These are phyloP conservation scores for Eulithis testata DNA, from an alignment of 2,888 invertebrate genomes.

Conservation along the genomic window DNA sequence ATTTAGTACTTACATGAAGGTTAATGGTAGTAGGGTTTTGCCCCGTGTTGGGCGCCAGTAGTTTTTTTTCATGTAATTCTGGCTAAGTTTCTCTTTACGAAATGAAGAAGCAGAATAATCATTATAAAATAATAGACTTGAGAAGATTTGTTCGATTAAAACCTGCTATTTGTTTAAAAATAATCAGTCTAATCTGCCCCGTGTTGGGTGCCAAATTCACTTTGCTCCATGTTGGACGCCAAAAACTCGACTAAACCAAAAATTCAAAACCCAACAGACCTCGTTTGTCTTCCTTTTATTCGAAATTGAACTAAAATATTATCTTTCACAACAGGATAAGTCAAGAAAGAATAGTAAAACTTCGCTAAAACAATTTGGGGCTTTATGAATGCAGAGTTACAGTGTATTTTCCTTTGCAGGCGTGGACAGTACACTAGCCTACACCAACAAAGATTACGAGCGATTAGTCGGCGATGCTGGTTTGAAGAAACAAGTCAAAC, in stretches of 20 bases:
- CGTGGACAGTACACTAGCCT: slow-evolving; percentile 90
- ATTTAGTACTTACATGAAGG: too few relatives aligned
- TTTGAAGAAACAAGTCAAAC: slow-evolving; percentile 88
- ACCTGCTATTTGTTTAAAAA: neutral
- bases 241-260: neutral
- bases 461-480: slow-evolving; percentile 88
- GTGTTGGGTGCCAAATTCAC: slow-evolving; percentile 1
- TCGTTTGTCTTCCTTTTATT: too few relatives aligned
- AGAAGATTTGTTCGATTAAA: neutral
- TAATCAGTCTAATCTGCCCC: neutral
- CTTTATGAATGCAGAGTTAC: neutral
- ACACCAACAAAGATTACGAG: slow-evolving; percentile 91
- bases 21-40: neutral
- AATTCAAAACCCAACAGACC: too few relatives aligned
- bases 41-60: slow-evolving; percentile 8
- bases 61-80: neutral
- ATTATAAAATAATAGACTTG: too few relatives aligned
- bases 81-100: too few relatives aligned
- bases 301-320: too few relatives aligned
- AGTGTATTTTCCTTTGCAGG: slow-evolving; percentile 61
- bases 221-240: slow-evolving; percentile 5
- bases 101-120: too few relatives aligned
- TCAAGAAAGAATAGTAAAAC: neutral
- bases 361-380: neutral
- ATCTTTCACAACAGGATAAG: too few relatives aligned